A percentile compares a stretch with the other conserved stretches of the same genome.
These are phyloP conservation scores for Lepidochrysops patricia DNA, from an alignment of 2,888 invertebrate genomes.

Conservation along the genomic window DNA sequence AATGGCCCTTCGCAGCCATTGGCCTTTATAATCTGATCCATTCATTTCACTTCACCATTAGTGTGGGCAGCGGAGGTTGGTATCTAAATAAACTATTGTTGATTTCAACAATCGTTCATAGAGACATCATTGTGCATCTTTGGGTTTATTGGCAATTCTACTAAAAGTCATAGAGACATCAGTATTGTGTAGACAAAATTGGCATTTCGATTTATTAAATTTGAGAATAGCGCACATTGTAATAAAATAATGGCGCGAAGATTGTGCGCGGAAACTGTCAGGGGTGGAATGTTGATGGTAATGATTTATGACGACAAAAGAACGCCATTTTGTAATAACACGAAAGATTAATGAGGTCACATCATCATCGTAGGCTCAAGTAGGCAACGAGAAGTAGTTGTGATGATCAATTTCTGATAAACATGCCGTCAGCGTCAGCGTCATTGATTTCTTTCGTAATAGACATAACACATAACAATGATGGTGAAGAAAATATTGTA, in stretches of 20 bases:
- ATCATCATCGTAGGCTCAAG: neutral
- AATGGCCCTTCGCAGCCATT: constrained; percentile 66
- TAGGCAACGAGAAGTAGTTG: no score
- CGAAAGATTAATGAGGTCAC: constrained; percentile 54
- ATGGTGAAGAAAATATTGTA: no score
- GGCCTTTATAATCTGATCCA: constrained; percentile 59
- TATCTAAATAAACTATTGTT: constrained; percentile 73
- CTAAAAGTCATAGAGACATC: constrained; percentile 46
- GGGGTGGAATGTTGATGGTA: constrained; percentile 56
- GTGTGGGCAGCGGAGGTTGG: constrained; percentile 69
- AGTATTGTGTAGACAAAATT: neutral
- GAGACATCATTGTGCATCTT: constrained; percentile 39
- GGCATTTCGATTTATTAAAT: neutral
- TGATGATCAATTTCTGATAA: constrained; percentile 8
- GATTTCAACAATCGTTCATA: constrained; percentile 68
- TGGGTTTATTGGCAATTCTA: constrained; percentile 67
- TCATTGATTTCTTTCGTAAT: no score
- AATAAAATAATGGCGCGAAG: constrained; percentile 68
- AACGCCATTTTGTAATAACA: constrained; percentile 60
- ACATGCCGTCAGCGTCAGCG: no score
- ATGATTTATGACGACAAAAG: constrained; percentile 69
- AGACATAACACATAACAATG: no score
- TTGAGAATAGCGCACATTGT: constrained; percentile 46
- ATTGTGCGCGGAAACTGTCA: constrained; percentile 63
- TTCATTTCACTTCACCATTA: constrained; percentile 72